Base-by-base conservation (phyloP, 2,888 invertebrate genomes). In the Drosophila seclusa region DNA sequence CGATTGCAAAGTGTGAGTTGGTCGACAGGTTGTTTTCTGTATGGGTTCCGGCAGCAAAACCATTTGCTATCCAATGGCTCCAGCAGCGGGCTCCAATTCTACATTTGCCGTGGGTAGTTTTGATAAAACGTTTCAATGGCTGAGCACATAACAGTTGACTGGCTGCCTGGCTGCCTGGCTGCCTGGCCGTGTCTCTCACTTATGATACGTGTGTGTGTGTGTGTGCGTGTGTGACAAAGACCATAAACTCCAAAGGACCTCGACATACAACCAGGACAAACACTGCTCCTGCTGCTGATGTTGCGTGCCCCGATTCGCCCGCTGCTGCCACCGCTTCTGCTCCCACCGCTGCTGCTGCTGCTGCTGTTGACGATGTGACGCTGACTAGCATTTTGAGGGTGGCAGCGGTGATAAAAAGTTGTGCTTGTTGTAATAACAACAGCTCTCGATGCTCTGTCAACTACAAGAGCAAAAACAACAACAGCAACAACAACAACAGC, bases 121-220 rank as follows among this genome's bases (percentile, higher is more conserved):
- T 84, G 87, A 88, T 87, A 87, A 87, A 87, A 86, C 84, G 87
- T 86, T 87, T 87, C 86, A 84, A 87, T 87, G 87, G 84, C 82
- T 87, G 87, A 82, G 69, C 87, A 87, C 84, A 87, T 87, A 89
- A 82, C 89, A 88, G 89, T 88, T 84, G 80, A 88, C 88, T 87
- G 83, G 82, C 83, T 86, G 83, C 78, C 88, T 87, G 83, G 27
- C 27, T 27, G 27, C 27, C 27, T n/a, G n/a, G 82, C 83, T 86
- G 83, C 78, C 77, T 73, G 79, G 71, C 76, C 76, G 83, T 82
- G 80, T 82, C 76, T 71, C 76, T 58, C 63, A 64, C 70, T 65
- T 71, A 52, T 45, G 66, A 57, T 68, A n/a, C 29, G 58, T 66
- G 64, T 64, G 36, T 38, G 27, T 54, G 42, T 27, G 16, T 53